Evolutionary conservation across 2,797 vertebrate species (phyloP), one percentile per base, ranked within the genome.

Genomic region (Botia kubotai): DNA sequence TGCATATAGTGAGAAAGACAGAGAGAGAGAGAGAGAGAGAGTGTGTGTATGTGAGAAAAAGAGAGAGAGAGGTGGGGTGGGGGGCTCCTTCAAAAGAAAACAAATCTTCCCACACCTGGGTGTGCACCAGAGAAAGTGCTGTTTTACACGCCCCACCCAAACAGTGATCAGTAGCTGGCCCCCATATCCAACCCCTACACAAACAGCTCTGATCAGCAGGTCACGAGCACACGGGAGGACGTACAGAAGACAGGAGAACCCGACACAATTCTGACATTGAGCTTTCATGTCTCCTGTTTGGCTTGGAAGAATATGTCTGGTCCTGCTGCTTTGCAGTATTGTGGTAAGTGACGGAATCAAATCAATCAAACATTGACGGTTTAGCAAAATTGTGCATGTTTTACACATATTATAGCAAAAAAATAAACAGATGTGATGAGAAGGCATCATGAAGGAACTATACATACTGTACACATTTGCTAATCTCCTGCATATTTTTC

Each of bases 291-390:
- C 76, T 83, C 60, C 43, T 1, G 1, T 80, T 12, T 72, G 69
- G 70, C 46, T 77, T 50, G 82, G 76, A 70, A 78, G 26, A 75
- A 16, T 82, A 8, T 74, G 50, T 62, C 17, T 85, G 72, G 16
- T 87, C 5, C 19, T 82, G 77, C 69, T 85, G 33, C 23, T 85
- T 13, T 85, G 75, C 53, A 80, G 81, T 63, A 77, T 17, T 62
- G 7, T 82, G 86, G 86, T 87, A 68, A 85, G 86, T 85, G 5
- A 63, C 23, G 26, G 23, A 12, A 52, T 23, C 58, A n/a, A 19
- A 10, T 79, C 23, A 26, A 26, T 26, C 43, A 70, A 60, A 16
- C 4, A 50, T 2, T 16, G 4, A 60, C 3, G 1, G 48, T 0
- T 50, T 21, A 62, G 17, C 3, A n/a, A 10, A 14, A 1, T 26